A percentile compares a stretch with the other conserved stretches of the same genome.
Conservation (phyloP, 1,140 invertebrate species). For the Apis laboriosa region DNA sequence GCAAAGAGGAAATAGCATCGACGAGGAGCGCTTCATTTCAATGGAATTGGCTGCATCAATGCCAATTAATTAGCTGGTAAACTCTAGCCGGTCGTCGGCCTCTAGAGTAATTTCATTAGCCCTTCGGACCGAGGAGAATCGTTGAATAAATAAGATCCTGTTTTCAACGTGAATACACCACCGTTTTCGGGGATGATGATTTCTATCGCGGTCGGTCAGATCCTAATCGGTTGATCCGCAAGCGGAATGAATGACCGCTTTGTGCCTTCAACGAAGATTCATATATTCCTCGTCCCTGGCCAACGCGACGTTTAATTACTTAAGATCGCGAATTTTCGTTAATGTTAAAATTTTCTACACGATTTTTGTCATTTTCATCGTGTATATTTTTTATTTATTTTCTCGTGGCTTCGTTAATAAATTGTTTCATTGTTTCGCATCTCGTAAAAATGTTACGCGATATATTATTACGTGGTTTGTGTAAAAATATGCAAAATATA, state of each 20-base stretch:
- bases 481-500: too few species aligned
- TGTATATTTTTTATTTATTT: too few species aligned
- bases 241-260: not conserved
- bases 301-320: too few species aligned
- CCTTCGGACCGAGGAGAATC: conserved; percentile 18
- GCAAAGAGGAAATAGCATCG: conserved; percentile 41
- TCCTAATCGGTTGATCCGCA: conserved; percentile 24
- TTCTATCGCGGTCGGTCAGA: conserved; percentile 22
- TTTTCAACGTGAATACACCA: conserved; percentile 61
- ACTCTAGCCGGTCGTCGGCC: conserved; percentile 37
- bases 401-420: too few species aligned
- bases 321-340: not conserved
- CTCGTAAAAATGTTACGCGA: too few species aligned
- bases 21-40: conserved; percentile 56
- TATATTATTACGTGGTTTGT: too few species aligned
- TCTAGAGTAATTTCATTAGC: conserved; percentile 62
- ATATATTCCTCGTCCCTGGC: too few species aligned
- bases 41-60: conserved; percentile 69
- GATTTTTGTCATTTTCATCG: too few species aligned
- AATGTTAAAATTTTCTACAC: too few species aligned
- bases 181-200: conserved; percentile 53
- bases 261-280: too few species aligned
- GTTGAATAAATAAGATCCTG: conserved; percentile 61
- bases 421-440: too few species aligned
- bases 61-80: conserved; percentile 71